These are phyloP conservation scores for Merluccius polli DNA, from an alignment of 2,797 vertebrate genomes.

Conservation along the genomic window DNA sequence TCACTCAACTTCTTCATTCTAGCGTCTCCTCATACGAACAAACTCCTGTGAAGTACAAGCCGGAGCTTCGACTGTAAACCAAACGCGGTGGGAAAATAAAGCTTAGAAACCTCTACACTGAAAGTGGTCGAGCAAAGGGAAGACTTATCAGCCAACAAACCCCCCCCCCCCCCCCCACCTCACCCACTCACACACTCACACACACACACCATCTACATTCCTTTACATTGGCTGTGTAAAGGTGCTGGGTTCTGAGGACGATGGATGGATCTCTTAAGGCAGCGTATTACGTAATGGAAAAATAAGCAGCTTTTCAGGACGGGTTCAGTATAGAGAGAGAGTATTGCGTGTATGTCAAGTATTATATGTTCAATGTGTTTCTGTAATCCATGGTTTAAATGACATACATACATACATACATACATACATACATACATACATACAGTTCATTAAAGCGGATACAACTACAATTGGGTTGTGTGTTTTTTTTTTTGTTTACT, in stretches of 20 bases:
- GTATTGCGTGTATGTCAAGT: constrained; percentile 13
- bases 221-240: constrained; percentile 11
- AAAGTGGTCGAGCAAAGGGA: not conserved
- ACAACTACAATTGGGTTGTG: too few species aligned
- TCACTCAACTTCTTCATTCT: too few species aligned
- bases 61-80: not conserved
- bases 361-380: constrained; percentile 8
- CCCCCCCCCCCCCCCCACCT: not conserved
- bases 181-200: not conserved
- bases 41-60: too few species aligned
- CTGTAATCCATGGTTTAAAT: not conserved
- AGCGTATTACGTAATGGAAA: constrained; percentile 19
- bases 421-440: not conserved
- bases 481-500: too few species aligned
- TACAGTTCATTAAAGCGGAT: too few species aligned
- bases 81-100: not conserved
- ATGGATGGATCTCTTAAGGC: constrained; percentile 17
- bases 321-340: constrained; percentile 10
- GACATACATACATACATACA: not conserved
- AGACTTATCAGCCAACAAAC: not conserved
- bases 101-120: not conserved
- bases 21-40: too few species aligned
- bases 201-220: constrained; percentile 1
- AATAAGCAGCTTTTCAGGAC: constrained; percentile 19
- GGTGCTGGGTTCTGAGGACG: constrained; percentile 6